Evolutionary conservation across 2,797 vertebrate species (phyloP), one percentile per base, ranked within the genome.

Genomic region (Poeciliopsis infans): DNA sequence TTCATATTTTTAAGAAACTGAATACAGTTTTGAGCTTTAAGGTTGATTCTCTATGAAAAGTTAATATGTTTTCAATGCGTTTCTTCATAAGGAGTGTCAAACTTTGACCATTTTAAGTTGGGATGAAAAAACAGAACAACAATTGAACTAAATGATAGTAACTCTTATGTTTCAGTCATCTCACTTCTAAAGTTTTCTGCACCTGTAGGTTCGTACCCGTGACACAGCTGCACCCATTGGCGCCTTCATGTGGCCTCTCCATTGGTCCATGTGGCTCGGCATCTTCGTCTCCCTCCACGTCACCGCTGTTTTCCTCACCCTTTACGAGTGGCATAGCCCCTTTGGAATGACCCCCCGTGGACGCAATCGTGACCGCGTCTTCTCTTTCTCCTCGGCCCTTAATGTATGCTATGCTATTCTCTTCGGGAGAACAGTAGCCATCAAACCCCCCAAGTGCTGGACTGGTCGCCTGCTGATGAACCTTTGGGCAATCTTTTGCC

Each of bases 231-330:
- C 98, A 83, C 98, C 98, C 78, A 98, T 99, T 53, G 98, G 98
- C 74, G 98, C 98, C 88, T 99, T 99, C 94, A 99, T 99, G 98
- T 98, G 98, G 98, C 98, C 98, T 43, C 96, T 99, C 49, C 98
- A 99, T 90, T 99, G 98, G 98, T 98, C 97, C 80, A 98, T 99
- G 98, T 99, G 98, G 98, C 93, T 99, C 64, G 98, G 98, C 85
- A 99, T 99, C 94, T 99, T 99, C 45, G 97, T 98, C 76, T 97
- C 98, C 74, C 96, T 99, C 36, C 98, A 99, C 2, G 96, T 99
- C 91, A 99, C 98, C 31, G 98, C 98, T 66, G 47, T 99, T 82
- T 99, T 99, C 83, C 97, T 99, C 85, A 99, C 98, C 33, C 90
- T 99, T 7, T 99, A 99, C 7, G 98, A 99, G 87, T 99, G 98